Base-by-base conservation (phyloP, 2,888 invertebrate species). In the Cheilosia pagana region DNA sequence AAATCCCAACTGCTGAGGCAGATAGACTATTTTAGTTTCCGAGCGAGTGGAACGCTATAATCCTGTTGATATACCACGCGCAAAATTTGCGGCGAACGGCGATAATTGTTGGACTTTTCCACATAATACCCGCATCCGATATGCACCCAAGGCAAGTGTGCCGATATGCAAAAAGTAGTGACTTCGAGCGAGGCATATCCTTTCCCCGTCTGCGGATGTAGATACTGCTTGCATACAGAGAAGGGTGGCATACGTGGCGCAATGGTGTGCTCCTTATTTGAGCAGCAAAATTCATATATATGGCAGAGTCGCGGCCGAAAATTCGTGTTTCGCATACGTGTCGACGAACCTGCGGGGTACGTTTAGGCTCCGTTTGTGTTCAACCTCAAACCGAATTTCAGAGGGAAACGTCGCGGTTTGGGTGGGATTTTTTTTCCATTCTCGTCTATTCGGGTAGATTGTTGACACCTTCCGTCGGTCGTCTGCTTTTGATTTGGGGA, bases 341-440 rank as follows among this genome's bases (percentile, higher is more conserved):
- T 52, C 67, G 59, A 53, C 67, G 67, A 76, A 43, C 67, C 60
- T 72, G 82, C 31, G 82, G 63, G 75, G 31, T 68, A 74, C 52
- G 31, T 76, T 79, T 82, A 76, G 82, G 79, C 72, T 72, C 71
- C 60, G 78, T 71, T 87, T 87, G 81, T 75, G 83, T 87, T 76
- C 43, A 72, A 85, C 87, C 87, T 87, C 87, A 87, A 81, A 85
- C 87, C 87, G 59, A 85, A 87, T 79, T 72, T 86, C 52, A 31
- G 70, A 55, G 78, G 71, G 60, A 76, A 76, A 43, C 59, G 43
- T 68, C 76, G 76, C 45, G 76, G 76, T 76, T 67, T 65, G 28
- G 28, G 28, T 5, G 16, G n/a, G 8, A n/a, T 10, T 59, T 59
- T 55, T 70, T 39, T 50, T 59, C 5, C 31, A 1, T 2, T 39